Evolutionary conservation across 2,888 invertebrate genomes (phyloP).

Genomic region (Pollenia amentaria): DNA sequence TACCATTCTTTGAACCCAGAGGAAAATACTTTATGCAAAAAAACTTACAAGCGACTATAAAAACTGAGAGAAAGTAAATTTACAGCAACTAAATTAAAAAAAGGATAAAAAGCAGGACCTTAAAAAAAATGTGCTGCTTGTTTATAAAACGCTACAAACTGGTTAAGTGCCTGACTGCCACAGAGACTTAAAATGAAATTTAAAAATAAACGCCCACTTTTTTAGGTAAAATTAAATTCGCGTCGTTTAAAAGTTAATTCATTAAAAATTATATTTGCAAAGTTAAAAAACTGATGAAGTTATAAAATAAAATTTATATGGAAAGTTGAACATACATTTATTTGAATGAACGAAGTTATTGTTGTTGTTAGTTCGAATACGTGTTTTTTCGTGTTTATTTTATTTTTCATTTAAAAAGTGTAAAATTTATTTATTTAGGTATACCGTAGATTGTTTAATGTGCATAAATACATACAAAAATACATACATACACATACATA

Average conservation of each 20-base stretch:
- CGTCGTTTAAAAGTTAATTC: neutral
- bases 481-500: no score
- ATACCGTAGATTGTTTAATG: no score
- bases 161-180: neutral
- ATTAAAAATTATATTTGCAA: neutral
- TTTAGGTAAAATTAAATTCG: neutral
- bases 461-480: no score
- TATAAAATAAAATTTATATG: neutral
- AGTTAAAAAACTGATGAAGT: neutral
- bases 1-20: neutral
- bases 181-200: neutral
- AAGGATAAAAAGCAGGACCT: neutral
- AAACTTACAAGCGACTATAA: neutral
- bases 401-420: no score
- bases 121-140: neutral
- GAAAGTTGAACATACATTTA: no score
- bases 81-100: constrained; percentile 1
- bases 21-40: neutral
- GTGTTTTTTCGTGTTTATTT: no score
- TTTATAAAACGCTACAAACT: neutral
- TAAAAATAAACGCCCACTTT: constrained; percentile 53
- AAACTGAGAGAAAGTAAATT: constrained; percentile 4
- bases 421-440: no score
- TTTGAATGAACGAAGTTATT: no score
- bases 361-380: no score